phyloP scores from a whole-genome alignment of 1,140 invertebrate species.

The Leptonema lineaticorne region DNA sequence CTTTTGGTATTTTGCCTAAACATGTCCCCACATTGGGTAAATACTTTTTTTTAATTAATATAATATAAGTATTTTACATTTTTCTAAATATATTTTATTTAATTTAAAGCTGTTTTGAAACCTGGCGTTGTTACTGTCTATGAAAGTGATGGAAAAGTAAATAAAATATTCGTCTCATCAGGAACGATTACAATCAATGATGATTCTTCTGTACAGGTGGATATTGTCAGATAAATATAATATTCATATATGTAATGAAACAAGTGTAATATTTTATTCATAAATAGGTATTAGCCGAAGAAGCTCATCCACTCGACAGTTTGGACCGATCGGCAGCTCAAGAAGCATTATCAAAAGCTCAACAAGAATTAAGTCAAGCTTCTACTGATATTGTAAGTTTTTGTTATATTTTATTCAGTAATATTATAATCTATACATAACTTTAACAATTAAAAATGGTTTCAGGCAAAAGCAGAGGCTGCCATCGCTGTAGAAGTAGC shows the following conservation, averaged over 20 bases:
- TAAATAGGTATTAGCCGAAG: conserved; percentile 86
- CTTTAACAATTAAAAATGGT: conserved; percentile 28
- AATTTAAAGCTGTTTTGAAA: conserved; percentile 81
- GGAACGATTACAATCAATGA: conserved; percentile 98
- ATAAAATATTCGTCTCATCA: conserved; percentile 95
- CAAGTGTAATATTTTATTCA: background rate
- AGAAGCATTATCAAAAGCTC: conserved; percentile 82
- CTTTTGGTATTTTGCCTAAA: conserved; percentile 95
- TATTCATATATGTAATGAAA: background rate
- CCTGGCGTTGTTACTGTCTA: conserved; percentile 94
- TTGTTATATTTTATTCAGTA: too few species aligned
- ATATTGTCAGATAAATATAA: background rate
- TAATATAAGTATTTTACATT: too few species aligned
- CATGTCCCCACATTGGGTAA: conserved; percentile 90
- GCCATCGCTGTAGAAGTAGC: conserved; percentile 93
- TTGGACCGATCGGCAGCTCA: conserved; percentile 80
- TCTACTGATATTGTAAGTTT: conserved; percentile 67
- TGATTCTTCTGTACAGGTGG: conserved; percentile 96
- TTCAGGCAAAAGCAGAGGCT: conserved; percentile 85
- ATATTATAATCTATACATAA: too few species aligned
- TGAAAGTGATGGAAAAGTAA: conserved; percentile 81
- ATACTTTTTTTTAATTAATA: conserved; percentile 17
- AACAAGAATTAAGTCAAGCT: conserved; percentile 78
- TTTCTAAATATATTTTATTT: too few species aligned
- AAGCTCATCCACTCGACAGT: conserved; percentile 86